These are phyloP conservation scores for Hydrochoerus hydrochaeris DNA, from an alignment of 2,113 vertebrate species.

Conservation along the genomic window DNA sequence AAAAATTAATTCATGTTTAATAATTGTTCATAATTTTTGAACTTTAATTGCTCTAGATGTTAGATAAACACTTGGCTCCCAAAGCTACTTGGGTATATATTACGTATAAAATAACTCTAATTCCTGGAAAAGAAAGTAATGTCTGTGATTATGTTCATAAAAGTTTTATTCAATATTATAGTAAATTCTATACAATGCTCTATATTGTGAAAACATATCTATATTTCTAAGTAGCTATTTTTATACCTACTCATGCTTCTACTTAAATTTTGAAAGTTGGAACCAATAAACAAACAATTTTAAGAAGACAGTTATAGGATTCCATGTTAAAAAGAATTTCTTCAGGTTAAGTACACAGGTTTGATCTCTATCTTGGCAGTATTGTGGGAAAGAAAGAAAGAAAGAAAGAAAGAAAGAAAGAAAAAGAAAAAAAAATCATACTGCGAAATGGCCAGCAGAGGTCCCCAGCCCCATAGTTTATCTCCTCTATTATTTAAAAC, in stretches of 20 bases:
- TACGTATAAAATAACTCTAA: not conserved
- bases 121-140: not conserved
- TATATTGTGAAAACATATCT: not conserved
- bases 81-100: not conserved
- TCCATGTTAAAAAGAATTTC: not conserved
- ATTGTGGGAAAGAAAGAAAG: not conserved
- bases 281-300: not conserved
- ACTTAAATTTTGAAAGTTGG: not conserved
- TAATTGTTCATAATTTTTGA: not conserved
- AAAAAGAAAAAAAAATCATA: not conserved
- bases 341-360: not conserved
- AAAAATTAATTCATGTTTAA: not conserved
- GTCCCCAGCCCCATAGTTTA: constrained; percentile 72
- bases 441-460: constrained; percentile 68
- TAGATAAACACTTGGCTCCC: not conserved
- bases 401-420: not conserved
- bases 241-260: accelerated
- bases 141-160: constrained; percentile 10
- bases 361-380: not conserved
- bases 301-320: constrained; percentile 28
- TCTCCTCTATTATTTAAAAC: not conserved
- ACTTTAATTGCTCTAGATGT: not conserved
- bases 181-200: not conserved
- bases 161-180: constrained; percentile 4
- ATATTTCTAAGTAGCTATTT: not conserved